Evolutionary conservation across 2,888 invertebrate genomes (phyloP), one percentile per base, ranked within the genome.

Genomic region (Rhyacophila evoluta): DNA sequence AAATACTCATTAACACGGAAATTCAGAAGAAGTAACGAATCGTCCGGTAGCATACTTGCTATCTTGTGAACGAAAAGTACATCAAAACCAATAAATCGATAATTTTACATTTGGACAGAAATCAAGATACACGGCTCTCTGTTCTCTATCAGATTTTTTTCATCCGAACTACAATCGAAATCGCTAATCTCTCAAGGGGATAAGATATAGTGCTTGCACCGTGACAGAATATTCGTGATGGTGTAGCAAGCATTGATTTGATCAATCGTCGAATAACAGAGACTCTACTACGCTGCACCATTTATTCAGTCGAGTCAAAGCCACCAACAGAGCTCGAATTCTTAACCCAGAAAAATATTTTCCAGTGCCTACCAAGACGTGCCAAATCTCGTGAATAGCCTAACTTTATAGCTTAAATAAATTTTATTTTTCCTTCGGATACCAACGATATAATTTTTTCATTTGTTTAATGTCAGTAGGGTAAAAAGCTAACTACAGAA

Each of bases 171-270:
- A 55, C 55, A 55, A 55, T 55, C 55, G 25, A 12, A 55, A 55
- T 55, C 19, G 55, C 15, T 19, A 55, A 55, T 55, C 55, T 55
- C 55, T 55, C 55, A 19, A 25, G 25, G 19, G 19, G 19, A 55
- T 10, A 25, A 55, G 55, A 55, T 55, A 55, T 19, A 19, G 10
- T 2, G 12, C 29, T 19, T 12, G 1, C 15, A 10, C 55, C 55
- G 55, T 55, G 55, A 55, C 55, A 19, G 55, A 8, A 19, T 55
- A 55, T 55, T 55, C 55, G 55, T 55, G 55, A 55, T 55, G 19
- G 19, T 55, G 55, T 55, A 55, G 10, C 55, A 55, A 19, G 10
- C 12, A 19, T 19, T 19, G 25, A 55, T 55, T 25, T 55, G 25
- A 55, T 10, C 55, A 55, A 55, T 55, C 55, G 10, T 55, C 19